These are phyloP conservation scores for Eugnorisma glareosa DNA, from an alignment of 2,888 invertebrate species.

Conservation along the genomic window DNA sequence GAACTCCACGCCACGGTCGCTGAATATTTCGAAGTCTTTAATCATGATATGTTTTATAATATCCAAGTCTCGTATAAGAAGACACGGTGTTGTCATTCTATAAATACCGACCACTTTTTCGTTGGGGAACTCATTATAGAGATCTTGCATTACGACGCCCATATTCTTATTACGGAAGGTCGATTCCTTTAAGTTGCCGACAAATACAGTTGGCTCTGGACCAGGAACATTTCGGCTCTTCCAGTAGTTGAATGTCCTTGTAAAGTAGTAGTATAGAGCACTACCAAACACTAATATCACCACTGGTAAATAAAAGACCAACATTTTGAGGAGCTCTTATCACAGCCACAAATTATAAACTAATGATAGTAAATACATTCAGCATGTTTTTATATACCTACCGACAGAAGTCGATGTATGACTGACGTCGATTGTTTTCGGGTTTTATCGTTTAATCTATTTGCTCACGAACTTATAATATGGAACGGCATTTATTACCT, in stretches of 20 bases:
- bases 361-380: conserved; percentile 3
- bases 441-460: background rate
- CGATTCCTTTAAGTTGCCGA: conserved; percentile 74
- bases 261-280: conserved; percentile 71
- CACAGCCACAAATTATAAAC: conserved; percentile 5
- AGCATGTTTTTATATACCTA: conserved; percentile 33
- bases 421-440: background rate
- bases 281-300: conserved; percentile 36
- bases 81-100: conserved; percentile 73
- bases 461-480: background rate
- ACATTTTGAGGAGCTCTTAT: conserved; percentile 23
- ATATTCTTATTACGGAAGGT: conserved; percentile 64
- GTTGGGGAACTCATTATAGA: conserved; percentile 73
- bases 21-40: conserved; percentile 77
- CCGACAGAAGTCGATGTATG: too few species aligned
- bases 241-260: conserved; percentile 77
- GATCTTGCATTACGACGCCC: conserved; percentile 65
- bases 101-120: conserved; percentile 80
- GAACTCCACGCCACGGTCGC: conserved; percentile 75
- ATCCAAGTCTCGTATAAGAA: conserved; percentile 78
- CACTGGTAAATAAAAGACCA: conserved; percentile 38
- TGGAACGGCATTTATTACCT: background rate
- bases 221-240: conserved; percentile 71
- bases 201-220: conserved; percentile 72
- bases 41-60: conserved; percentile 77